phyloP scores from a whole-genome alignment of 2,113 vertebrate genomes.

The Trochalopteron elliotii region DNA sequence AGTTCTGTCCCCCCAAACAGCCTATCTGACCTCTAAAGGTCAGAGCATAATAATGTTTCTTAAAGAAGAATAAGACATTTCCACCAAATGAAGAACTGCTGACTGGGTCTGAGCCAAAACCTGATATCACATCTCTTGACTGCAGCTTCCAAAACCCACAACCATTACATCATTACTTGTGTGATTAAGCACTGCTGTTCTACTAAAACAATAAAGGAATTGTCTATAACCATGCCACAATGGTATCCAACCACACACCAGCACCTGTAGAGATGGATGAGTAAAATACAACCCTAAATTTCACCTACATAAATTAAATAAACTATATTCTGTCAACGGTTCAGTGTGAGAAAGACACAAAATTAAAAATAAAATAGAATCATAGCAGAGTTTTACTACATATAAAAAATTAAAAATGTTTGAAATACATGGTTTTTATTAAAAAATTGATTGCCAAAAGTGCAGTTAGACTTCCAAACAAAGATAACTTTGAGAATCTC shows the following conservation, averaged over 20 bases:
- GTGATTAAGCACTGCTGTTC: neutral
- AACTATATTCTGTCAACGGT: neutral
- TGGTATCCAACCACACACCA: neutral
- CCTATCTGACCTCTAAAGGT: neutral
- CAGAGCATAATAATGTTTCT: neutral
- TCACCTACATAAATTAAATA: neutral
- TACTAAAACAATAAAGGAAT: neutral
- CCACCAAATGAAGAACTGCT: neutral
- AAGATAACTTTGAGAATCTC: neutral
- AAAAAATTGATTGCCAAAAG: neutral
- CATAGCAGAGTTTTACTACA: neutral
- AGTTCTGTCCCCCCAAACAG: neutral
- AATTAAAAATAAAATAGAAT: neutral
- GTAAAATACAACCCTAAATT: neutral
- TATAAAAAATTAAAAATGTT: neutral
- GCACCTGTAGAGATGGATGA: neutral
- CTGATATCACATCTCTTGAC: neutral
- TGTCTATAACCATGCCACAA: neutral
- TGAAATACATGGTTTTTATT: neutral
- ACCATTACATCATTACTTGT: constrained; percentile 10
- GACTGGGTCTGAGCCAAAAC: neutral
- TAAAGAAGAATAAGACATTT: neutral
- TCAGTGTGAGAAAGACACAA: neutral
- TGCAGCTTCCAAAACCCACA: neutral
- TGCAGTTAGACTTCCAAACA: neutral